Base-by-base conservation (phyloP, 1,140 invertebrate genomes). In the Micrasema longulum region DNA sequence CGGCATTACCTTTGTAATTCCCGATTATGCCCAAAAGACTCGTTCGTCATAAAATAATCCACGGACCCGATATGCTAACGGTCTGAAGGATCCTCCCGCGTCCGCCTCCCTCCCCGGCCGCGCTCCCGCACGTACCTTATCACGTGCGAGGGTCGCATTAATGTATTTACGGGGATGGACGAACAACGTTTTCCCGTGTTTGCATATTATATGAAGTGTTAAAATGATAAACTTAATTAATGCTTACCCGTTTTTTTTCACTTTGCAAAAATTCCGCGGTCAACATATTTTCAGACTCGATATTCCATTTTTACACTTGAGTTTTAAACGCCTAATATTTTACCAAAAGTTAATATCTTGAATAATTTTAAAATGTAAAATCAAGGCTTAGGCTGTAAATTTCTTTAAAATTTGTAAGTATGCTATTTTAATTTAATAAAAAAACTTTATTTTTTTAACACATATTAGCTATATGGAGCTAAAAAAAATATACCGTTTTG, bases 41-140 rank as follows among this genome's bases (percentile, higher is more conserved):
- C 74, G 74, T 75, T 57, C 69, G 70, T 75, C 74, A 75, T 75
- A 69, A 75, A 72, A 67, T 75, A 75, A 75, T 75, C 74, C 74
- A 20, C 47, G 70, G 47, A 43, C 53, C 60, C 69, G 57, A 57
- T 63, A 72, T 64, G 69, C 41, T 65, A 36, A 53, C 53, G 62
- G 69, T 64, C 62, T 66, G 68, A 45, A 26, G 31, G 72, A 38
- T 31, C 63, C 67, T 22, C 43, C 66, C 48, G 18, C 65, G 6
- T 26, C 14, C 48, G 48, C 47, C 10, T 11, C 2, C 55, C 14
- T 6, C 31, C 55, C 35, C 16, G 1, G 5, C 55, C 14, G 11
- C 47, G 43, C 47, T 52, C 35, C 18, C 47, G 45, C 63, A 11
- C 18, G 10, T 7, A 12, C 48, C 14, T 18, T 16, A 23, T 31